These are phyloP conservation scores for Pipistrellus pipistrellus DNA, from an alignment of 2,797 vertebrate species.

Conservation along the genomic window DNA sequence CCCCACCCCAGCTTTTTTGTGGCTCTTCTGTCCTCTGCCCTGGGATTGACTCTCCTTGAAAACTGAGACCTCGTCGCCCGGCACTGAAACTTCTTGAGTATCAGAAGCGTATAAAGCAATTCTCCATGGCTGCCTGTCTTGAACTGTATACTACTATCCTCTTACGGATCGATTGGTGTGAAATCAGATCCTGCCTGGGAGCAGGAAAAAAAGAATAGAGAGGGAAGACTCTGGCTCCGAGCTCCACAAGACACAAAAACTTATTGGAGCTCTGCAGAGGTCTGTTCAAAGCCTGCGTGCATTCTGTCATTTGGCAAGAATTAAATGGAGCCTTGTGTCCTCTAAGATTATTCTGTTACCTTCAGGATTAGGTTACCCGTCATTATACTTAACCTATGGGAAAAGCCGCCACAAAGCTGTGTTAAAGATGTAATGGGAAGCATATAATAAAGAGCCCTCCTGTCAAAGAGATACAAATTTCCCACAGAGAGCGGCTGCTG, in stretches of 20 bases:
- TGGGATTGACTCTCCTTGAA: conserved; percentile 76
- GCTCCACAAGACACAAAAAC: conserved; percentile 68
- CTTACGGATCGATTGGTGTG: conserved; percentile 79
- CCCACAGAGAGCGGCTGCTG: conserved; percentile 70
- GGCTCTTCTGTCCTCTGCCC: conserved; percentile 65
- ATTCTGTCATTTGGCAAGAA: conserved; percentile 83
- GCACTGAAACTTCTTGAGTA: conserved; percentile 76
- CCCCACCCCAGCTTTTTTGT: not conserved
- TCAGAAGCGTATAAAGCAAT: conserved; percentile 82
- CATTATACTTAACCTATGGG: conserved; percentile 83
- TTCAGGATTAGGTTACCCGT: conserved; percentile 83
- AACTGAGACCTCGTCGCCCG: conserved; percentile 58
- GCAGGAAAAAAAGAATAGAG: conserved; percentile 66
- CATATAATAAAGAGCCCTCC: conserved; percentile 76
- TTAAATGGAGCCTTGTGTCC: conserved; percentile 82
- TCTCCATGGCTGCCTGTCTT: conserved; percentile 82
- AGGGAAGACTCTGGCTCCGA: conserved; percentile 68
- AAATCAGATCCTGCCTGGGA: conserved; percentile 78
- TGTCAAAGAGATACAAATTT: conserved; percentile 80
- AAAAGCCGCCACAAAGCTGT: conserved; percentile 75
- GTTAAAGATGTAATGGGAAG: conserved; percentile 79
- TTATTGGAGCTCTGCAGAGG: conserved; percentile 58
- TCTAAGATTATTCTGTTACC: conserved; percentile 83
- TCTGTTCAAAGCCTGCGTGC: conserved; percentile 77
- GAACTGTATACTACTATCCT: conserved; percentile 81